These are phyloP conservation scores for Melitaea athalia DNA, from an alignment of 2,888 invertebrate genomes.

Conservation along the genomic window DNA sequence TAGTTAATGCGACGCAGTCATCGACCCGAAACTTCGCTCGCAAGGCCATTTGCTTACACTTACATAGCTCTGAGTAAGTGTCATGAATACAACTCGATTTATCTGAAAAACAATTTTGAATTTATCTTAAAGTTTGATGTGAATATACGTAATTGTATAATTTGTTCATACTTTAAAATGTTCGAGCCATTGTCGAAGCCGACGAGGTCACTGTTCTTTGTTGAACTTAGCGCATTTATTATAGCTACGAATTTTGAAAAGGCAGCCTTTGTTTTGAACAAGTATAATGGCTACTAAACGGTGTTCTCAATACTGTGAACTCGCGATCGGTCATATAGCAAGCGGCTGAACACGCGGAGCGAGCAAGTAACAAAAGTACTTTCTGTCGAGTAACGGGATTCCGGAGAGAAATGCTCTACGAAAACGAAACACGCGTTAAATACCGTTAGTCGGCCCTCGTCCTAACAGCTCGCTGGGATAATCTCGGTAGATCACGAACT, in stretches of 20 bases:
- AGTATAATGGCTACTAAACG: conserved; percentile 61
- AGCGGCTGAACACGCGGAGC: conserved; percentile 46
- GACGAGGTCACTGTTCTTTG: conserved; percentile 48
- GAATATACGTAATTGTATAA: conserved; percentile 38
- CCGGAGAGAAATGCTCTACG: conserved; percentile 81
- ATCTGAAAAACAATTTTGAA: conserved; percentile 14
- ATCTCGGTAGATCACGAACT: conserved; percentile 65
- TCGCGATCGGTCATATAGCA: conserved; percentile 65
- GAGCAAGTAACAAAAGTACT: conserved; percentile 76
- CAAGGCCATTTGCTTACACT: conserved; percentile 79
- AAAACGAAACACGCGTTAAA: conserved; percentile 79
- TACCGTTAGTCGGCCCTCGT: conserved; percentile 78
- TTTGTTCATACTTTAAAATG: conserved; percentile 41
- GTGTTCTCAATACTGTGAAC: conserved; percentile 75
- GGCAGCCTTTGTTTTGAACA: conserved; percentile 66
- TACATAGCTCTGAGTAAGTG: conserved; percentile 67
- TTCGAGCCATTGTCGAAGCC: conserved; percentile 27
- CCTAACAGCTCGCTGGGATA: conserved; percentile 66
- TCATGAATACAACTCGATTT: conserved; percentile 29
- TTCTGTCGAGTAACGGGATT: conserved; percentile 80
- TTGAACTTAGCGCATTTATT: conserved; percentile 47
- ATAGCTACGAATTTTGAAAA: conserved; percentile 57
- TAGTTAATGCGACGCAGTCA: conserved; percentile 59
- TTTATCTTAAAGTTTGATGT: conserved; percentile 23
- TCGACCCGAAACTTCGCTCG: conserved; percentile 63